A percentile compares a stretch with the other conserved stretches of the same genome.
Conservation (phyloP, 2,888 invertebrate species). For the Dryomyza anilis region DNA sequence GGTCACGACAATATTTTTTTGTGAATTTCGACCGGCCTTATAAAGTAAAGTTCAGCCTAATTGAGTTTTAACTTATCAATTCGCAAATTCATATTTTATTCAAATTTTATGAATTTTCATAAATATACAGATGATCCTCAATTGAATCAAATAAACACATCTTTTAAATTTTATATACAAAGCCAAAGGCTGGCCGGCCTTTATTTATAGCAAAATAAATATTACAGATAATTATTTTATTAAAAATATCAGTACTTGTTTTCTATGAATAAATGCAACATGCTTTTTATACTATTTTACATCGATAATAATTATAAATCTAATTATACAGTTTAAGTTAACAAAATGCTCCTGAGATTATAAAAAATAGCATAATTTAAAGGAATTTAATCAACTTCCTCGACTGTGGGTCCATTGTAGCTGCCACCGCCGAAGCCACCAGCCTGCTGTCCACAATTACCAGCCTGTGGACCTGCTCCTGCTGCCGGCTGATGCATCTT, state of each 20-base stretch:
- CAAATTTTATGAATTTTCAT: no score
- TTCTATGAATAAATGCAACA: neutral
- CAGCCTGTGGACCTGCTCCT: conserved; percentile 62
- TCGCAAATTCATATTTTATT: no score
- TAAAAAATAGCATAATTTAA: neutral
- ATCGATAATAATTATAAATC: neutral
- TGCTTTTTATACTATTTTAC: neutral
- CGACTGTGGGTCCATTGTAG: conserved; percentile 57
- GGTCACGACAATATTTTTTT: no score
- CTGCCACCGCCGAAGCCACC: conserved; percentile 69
- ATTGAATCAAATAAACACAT: no score
- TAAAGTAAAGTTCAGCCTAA: no score
- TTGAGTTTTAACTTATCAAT: no score
- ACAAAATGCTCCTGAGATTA: neutral
- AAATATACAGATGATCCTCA: no score
- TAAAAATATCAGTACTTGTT: neutral
- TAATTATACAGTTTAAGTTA: neutral
- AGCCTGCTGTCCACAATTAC: conserved; percentile 65
- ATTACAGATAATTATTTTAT: neutral
- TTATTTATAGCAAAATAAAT: conserved; percentile 5
- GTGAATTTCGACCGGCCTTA: no score
- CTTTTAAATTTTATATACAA: no score
- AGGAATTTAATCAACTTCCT: conserved; percentile 60
- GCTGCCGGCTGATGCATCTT: conserved; percentile 63
- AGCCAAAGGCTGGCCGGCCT: conserved; percentile 13